Conservation (phyloP, 2,113 vertebrate genomes). For the Herpetotheres cachinnans region DNA sequence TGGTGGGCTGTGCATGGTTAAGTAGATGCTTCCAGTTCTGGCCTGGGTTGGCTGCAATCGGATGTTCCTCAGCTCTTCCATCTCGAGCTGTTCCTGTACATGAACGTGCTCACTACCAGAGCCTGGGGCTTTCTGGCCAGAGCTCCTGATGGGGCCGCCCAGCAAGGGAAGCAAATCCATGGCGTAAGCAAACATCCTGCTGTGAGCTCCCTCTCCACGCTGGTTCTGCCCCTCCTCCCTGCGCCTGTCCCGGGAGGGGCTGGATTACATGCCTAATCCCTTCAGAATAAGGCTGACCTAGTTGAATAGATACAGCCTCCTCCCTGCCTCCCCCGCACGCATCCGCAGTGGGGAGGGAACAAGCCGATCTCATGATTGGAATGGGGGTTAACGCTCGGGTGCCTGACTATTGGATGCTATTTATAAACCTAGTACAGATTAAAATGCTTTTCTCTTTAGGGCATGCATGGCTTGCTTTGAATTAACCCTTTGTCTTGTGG, state of each 20-base stretch:
- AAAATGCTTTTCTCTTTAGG: slow-evolving; percentile 65
- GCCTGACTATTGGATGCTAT: slow-evolving; percentile 47
- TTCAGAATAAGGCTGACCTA: slow-evolving; percentile 75
- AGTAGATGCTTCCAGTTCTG: neutral
- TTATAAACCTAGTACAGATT: slow-evolving; percentile 58
- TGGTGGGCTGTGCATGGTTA: neutral
- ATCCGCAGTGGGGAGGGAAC: neutral
- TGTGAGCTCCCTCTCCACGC: neutral
- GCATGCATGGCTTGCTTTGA: slow-evolving; percentile 47
- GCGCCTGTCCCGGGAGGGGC: neutral
- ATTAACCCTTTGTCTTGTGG: neutral
- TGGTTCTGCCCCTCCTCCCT: neutral
- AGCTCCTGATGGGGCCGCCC: neutral
- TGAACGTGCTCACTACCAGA: fast-evolving
- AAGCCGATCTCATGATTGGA: neutral
- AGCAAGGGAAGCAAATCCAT: neutral
- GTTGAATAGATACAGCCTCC: slow-evolving; percentile 49
- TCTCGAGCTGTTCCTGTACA: fast-evolving
- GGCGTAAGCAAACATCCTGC: slow-evolving; percentile 15
- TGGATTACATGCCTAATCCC: slow-evolving; percentile 70
- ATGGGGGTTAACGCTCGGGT: neutral
- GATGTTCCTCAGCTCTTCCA: neutral
- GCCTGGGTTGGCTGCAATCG: fast-evolving
- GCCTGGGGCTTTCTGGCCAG: neutral
- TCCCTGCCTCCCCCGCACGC: neutral